A percentile compares a stretch with the other conserved stretches of the same genome.
phyloP scores from a whole-genome alignment of 2,888 invertebrate genomes.

The Plusia festucae region DNA sequence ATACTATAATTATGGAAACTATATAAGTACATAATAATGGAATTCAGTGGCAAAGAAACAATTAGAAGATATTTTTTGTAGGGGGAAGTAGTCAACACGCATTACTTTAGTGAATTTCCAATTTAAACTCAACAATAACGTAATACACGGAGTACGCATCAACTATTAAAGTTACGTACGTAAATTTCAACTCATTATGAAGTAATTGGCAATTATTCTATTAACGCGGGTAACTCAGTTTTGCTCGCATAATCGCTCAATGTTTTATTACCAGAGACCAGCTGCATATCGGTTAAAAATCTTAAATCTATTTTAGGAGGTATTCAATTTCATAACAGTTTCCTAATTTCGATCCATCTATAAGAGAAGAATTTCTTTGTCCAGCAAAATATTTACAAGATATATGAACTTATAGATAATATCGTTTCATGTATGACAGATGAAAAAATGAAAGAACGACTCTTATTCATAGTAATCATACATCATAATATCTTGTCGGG shows the following conservation, averaged over 20 bases:
- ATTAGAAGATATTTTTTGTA: too few relatives aligned
- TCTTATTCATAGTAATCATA: not conserved
- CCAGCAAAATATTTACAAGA: too few relatives aligned
- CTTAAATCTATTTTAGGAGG: too few relatives aligned
- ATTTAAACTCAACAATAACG: not conserved
- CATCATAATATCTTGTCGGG: slow-evolving; percentile 29
- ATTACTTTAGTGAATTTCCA: not conserved
- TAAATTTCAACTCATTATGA: not conserved
- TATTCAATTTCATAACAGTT: too few relatives aligned
- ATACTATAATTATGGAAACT: too few relatives aligned
- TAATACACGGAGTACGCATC: not conserved
- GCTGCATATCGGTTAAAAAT: too few relatives aligned
- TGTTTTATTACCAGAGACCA: not conserved
- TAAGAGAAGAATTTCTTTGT: too few relatives aligned
- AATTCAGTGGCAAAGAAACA: too few relatives aligned
- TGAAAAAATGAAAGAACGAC: not conserved
- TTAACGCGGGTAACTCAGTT: slow-evolving; percentile 4
- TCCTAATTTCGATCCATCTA: too few relatives aligned
- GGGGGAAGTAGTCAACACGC: too few relatives aligned
- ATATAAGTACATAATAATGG: too few relatives aligned
- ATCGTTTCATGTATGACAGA: not conserved
- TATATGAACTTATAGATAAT: too few relatives aligned
- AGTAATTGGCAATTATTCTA: not conserved
- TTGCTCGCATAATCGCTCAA: not conserved
- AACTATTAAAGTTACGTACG: not conserved